Evolutionary conservation across 92 coral and sea anemone species (phyloP), one percentile per base, ranked within the genome.

Genomic region (Chrysogorgia sp.): DNA sequence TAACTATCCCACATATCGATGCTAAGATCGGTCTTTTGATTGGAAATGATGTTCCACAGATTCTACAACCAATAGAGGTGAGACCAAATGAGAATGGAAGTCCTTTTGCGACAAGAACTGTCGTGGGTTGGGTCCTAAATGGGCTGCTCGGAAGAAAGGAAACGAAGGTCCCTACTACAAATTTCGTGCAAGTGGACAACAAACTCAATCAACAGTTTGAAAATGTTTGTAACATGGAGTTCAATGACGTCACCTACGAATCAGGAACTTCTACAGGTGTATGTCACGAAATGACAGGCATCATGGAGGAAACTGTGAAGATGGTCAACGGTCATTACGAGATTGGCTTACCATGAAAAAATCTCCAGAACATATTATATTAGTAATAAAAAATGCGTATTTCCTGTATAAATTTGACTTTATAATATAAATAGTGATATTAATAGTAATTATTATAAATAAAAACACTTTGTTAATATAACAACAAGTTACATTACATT

Each of bases 51-150:
- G 84, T 67, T 13, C 84, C 84, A 7, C 49, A 81, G 25, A 67
- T 64, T 7, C 45, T 80, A 26, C 81, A 82, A 63, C 86, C 86
- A 25, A 41, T 10, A 4, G 87, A 90, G 75, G 84, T 84, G 41
- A 31, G 66, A 68, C 20, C 58, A 33, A 87, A 84, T 34, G 57
- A 77, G 7, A 77, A 78, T 30, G 86, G 86, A 1, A 89, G 91
- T 13, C 90, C 90, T 4, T 90, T 81, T 35, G 86, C 90, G 13
- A 65, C 83, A 4, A 72, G 70, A 67, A 85, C 91, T 12, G 17
- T 79, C 49, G 64, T 84, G 1, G 96, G 90, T 4, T 90, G 91
- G 96, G 86, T 87, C 0, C 23, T 90, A 58, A 87, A 90, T 77
- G 90, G 96, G 23, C 91, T 89, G 0, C 76, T 90, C 21, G 94